Evolutionary conservation across 2,888 invertebrate genomes (phyloP).

Genomic region (Meta bourneti): DNA sequence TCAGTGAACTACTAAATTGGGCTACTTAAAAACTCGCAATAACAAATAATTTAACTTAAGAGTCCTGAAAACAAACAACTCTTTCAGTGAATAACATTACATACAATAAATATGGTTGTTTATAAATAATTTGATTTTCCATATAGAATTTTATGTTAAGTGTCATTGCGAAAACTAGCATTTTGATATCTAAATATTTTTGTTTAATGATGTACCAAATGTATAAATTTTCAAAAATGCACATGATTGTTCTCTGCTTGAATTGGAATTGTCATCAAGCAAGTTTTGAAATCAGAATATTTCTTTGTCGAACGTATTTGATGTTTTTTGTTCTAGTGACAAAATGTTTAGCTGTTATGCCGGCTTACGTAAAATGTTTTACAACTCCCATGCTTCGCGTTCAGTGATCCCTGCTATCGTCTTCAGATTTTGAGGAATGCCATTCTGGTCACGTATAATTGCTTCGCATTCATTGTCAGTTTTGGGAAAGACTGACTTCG

Average conservation of each 20-base stretch:
- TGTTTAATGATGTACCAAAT: no score
- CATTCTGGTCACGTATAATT: conserved; percentile 34
- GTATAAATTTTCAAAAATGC: no score
- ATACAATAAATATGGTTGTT: no score
- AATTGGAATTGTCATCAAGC: not conserved
- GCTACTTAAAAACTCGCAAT: no score
- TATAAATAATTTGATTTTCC: no score
- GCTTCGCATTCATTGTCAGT: not conserved
- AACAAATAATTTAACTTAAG: no score
- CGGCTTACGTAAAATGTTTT: not conserved
- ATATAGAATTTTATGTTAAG: no score
- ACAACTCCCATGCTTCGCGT: not conserved
- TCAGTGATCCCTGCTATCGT: conserved; percentile 26
- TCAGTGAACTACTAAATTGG: no score
- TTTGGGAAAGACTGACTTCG: not conserved
- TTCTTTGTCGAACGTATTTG: not conserved
- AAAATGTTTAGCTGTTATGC: not conserved
- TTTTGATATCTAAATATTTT: no score
- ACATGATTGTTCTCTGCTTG: not conserved
- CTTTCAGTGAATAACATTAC: no score
- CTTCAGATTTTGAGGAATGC: conserved; percentile 9
- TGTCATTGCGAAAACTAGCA: no score
- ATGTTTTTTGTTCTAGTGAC: not conserved
- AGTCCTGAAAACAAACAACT: no score
- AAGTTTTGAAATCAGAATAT: not conserved